phyloP scores from a whole-genome alignment of 1,140 invertebrate species.

The Acyrthosiphon pisum region DNA sequence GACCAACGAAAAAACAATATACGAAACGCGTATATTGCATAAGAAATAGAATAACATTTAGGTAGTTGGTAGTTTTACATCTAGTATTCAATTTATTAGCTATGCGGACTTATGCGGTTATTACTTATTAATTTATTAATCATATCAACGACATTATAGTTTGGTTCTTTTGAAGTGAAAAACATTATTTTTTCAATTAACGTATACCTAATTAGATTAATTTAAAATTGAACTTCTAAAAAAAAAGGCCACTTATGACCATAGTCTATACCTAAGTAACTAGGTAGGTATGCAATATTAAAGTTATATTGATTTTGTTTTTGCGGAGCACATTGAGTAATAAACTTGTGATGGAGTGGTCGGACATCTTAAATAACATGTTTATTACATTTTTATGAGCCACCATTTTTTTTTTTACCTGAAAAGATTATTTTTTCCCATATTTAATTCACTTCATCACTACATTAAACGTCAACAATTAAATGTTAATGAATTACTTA shows the following conservation, averaged over 20 bases:
- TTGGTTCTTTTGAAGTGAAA: not conserved
- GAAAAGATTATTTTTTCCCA: not conserved
- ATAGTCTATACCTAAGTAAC: not conserved
- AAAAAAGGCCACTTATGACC: not conserved
- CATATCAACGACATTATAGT: not conserved
- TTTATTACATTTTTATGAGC: conserved; percentile 7
- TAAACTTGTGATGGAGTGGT: not conserved
- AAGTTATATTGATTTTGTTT: conserved; percentile 24
- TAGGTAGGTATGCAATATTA: not conserved
- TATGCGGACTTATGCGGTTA: too few species aligned
- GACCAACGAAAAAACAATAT: not conserved
- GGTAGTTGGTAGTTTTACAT: too few species aligned
- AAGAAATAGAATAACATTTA: not conserved
- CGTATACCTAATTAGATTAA: not conserved
- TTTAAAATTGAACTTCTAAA: not conserved
- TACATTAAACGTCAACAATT: not conserved
- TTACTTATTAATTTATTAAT: not conserved
- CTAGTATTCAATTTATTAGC: too few species aligned
- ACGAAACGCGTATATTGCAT: not conserved
- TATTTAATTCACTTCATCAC: not conserved
- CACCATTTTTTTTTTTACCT: not conserved
- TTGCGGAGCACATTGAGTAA: not conserved
- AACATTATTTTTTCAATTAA: not conserved
- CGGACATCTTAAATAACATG: not conserved
- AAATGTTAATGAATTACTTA: not conserved